Conservation (phyloP, 2,113 vertebrate genomes). For the Dasyurus viverrinus region DNA sequence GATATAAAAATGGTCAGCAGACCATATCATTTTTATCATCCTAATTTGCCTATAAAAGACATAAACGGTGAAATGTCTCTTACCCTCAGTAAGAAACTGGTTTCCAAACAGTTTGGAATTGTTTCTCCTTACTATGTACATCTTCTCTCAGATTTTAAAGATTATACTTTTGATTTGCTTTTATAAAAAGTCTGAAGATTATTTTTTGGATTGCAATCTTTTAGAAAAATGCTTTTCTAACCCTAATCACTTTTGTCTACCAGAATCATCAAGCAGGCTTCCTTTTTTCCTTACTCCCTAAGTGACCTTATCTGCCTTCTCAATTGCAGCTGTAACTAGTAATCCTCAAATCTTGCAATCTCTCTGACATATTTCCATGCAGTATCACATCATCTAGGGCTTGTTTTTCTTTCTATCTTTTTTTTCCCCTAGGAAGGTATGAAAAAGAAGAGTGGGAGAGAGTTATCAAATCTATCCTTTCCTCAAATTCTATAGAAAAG, state of each 20-base stretch:
- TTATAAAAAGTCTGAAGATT: not conserved
- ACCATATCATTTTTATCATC: not conserved
- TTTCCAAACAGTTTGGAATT: not conserved
- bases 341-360: not conserved
- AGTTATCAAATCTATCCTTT: not conserved
- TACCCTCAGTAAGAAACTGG: not conserved
- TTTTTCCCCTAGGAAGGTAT: too few species aligned
- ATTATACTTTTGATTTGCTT: not conserved
- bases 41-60: not conserved
- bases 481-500: not conserved
- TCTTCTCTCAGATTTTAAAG: not conserved
- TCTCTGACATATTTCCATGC: not conserved
- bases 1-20: slow-evolving; percentile 31
- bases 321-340: not conserved
- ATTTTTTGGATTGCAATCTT: not conserved
- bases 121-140: not conserved
- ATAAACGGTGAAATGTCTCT: not conserved
- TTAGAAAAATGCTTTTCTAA: not conserved
- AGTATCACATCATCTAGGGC: not conserved
- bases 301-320: not conserved
- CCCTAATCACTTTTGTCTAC: not conserved
- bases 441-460: not conserved
- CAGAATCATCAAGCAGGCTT: not conserved
- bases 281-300: not conserved
- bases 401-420: not conserved